Percentiles rank a stretch among this genome's conserved stretches.
These are phyloP conservation scores for Nettapus auritus DNA, from an alignment of 2,113 vertebrate genomes.

Conservation along the genomic window DNA sequence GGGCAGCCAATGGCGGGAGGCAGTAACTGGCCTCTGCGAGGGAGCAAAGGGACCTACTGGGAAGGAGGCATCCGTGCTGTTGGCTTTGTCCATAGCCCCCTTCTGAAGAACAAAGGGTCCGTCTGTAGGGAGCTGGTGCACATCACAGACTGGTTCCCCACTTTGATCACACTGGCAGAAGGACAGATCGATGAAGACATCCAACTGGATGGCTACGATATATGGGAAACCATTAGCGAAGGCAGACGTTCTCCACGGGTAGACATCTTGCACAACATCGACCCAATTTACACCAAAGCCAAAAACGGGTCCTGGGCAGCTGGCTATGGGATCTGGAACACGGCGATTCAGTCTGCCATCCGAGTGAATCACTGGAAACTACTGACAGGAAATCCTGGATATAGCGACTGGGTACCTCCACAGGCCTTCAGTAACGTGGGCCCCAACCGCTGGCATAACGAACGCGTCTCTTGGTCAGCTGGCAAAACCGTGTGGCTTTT, in stretches of 20 bases:
- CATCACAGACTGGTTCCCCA: constrained; percentile 98
- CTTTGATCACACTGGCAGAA: constrained; percentile 89
- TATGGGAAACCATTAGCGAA: constrained; percentile 97
- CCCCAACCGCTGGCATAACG: constrained; percentile 89
- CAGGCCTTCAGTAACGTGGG: constrained; percentile 90
- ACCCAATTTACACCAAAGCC: constrained; percentile 92
- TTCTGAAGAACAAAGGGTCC: constrained; percentile 88
- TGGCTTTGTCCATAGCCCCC: constrained; percentile 96
- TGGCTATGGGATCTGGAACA: constrained; percentile 96
- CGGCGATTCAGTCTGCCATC: constrained; percentile 91
- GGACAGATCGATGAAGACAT: constrained; percentile 90
- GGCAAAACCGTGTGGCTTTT: constrained; percentile 97
- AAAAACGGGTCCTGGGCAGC: constrained; percentile 94
- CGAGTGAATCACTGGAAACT: constrained; percentile 95
- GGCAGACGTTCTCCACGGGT: constrained; percentile 90
- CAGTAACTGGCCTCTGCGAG: constrained; percentile 96
- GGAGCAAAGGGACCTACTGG: constrained; percentile 96
- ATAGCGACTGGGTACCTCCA: constrained; percentile 95
- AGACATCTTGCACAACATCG: constrained; percentile 97
- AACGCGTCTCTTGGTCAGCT: constrained; percentile 84
- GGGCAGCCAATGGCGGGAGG: constrained; percentile 92
- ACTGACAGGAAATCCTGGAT: constrained; percentile 92
- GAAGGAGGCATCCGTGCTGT: constrained; percentile 94
- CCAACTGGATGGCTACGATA: constrained; percentile 91
- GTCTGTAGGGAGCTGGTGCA: constrained; percentile 91